phyloP scores from a whole-genome alignment of 2,113 vertebrate species.

The Pungitius pungitius region DNA sequence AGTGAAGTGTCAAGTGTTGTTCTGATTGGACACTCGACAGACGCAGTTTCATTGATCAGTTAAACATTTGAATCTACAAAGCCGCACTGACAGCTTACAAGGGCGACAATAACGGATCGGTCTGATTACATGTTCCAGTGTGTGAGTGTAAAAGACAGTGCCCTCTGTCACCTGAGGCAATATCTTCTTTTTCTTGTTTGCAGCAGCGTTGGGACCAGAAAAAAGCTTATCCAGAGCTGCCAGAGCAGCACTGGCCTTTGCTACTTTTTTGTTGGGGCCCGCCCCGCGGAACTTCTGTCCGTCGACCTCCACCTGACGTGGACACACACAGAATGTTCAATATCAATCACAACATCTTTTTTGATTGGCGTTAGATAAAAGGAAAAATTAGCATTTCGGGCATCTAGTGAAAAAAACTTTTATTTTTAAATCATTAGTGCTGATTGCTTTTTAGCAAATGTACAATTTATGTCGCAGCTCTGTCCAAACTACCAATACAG shows the following conservation, averaged over 20 bases:
- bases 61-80: background rate
- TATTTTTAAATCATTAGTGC: background rate
- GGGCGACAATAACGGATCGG: background rate
- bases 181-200: slow-evolving; percentile 98
- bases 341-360: background rate
- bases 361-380: background rate
- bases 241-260: slow-evolving; percentile 97
- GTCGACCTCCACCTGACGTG: slow-evolving; percentile 94
- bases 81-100: background rate
- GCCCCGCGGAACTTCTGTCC: slow-evolving; percentile 98
- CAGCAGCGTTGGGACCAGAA: slow-evolving; percentile 95
- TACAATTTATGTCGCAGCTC: background rate
- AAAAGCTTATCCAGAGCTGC: slow-evolving; percentile 97
- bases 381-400: background rate
- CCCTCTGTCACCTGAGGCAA: slow-evolving; percentile 88
- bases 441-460: background rate
- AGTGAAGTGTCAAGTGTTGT: slow-evolving; percentile 17
- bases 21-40: slow-evolving; percentile 43
- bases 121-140: background rate
- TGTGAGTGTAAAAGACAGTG: slow-evolving; percentile 1
- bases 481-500: slow-evolving; percentile 15
- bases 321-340: slow-evolving; percentile 12
- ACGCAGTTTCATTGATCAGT: slow-evolving; percentile 38
- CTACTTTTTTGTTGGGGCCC: slow-evolving; percentile 99
- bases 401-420: background rate